phyloP scores from a whole-genome alignment of 1,140 invertebrate genomes.

The Pteromalus puparum region DNA sequence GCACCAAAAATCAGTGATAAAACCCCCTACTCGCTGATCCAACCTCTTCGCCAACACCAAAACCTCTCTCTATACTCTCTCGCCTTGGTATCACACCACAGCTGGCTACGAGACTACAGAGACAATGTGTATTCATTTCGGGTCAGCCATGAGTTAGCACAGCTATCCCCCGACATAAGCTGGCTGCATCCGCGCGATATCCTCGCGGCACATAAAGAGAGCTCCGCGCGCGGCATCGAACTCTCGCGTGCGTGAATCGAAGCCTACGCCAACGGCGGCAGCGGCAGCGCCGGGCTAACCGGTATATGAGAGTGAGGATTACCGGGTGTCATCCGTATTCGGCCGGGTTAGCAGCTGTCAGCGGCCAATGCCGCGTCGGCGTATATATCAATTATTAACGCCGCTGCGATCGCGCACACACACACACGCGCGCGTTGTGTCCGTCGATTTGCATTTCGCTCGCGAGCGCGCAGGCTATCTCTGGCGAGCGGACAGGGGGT shows the following conservation, averaged over 20 bases:
- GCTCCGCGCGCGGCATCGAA: not conserved
- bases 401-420: slow-evolving; percentile 30
- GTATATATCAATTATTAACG: slow-evolving; percentile 72
- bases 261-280: not conserved
- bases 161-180: not conserved
- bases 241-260: no score
- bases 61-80: no score
- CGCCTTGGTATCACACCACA: no score
- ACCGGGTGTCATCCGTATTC: slow-evolving; percentile 72
- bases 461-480: not conserved
- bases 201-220: not conserved
- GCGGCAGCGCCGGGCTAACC: slow-evolving; percentile 58
- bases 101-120: not conserved
- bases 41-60: no score
- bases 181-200: slow-evolving; percentile 9
- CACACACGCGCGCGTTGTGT: slow-evolving; percentile 41
- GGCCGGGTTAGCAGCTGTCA: slow-evolving; percentile 73
- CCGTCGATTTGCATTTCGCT: slow-evolving; percentile 63
- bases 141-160: not conserved
- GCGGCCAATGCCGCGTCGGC: slow-evolving; percentile 63
- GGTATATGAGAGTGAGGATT: slow-evolving; percentile 71
- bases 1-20: no score
- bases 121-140: slow-evolving; percentile 5
- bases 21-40: no score
- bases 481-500: not conserved